Evolutionary conservation across 2,888 invertebrate species (phyloP).

Genomic region (Drosophila prostipennis): DNA sequence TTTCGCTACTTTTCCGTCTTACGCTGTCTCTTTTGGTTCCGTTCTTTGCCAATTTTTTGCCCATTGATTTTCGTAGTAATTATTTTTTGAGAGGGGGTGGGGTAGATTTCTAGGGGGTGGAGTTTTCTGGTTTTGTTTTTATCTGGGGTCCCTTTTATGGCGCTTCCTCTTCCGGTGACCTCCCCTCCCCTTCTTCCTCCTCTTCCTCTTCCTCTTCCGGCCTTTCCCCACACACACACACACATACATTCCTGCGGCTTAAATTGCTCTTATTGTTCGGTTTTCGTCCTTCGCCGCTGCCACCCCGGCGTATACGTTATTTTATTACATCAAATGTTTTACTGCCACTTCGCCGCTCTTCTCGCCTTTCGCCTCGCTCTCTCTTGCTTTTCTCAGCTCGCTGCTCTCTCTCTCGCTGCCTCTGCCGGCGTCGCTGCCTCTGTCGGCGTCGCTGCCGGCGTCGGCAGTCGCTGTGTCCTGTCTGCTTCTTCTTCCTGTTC

Average conservation of each 20-base stretch:
- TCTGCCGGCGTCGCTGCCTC: slow-evolving; percentile 26
- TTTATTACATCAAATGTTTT: slow-evolving; percentile 79
- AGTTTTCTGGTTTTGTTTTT: slow-evolving; percentile 47
- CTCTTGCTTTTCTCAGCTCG: slow-evolving; percentile 26
- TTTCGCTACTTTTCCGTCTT: slow-evolving; percentile 75
- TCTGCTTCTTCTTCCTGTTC: slow-evolving; percentile 77
- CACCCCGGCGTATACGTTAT: slow-evolving; percentile 72
- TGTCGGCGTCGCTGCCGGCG: slow-evolving; percentile 8
- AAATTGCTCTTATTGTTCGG: slow-evolving; percentile 73
- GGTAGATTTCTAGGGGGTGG: background rate
- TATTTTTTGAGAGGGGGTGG: slow-evolving; percentile 25
- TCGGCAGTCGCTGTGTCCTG: slow-evolving; percentile 19
- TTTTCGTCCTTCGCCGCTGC: slow-evolving; percentile 7
- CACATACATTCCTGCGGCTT: slow-evolving; percentile 77
- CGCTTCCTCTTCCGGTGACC: slow-evolving; percentile 51
- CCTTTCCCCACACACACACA: slow-evolving; percentile 33
- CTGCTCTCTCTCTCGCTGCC: slow-evolving; percentile 24
- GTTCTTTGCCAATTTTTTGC: slow-evolving; percentile 35
- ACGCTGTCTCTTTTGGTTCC: slow-evolving; percentile 62
- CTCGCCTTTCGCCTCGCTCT: slow-evolving; percentile 7
- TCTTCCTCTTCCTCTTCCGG: slow-evolving; percentile 42
- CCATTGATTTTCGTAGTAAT: slow-evolving; percentile 28
- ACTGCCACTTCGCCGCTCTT: slow-evolving; percentile 60
- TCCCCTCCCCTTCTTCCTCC: background rate
- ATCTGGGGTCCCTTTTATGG: slow-evolving; percentile 47